phyloP scores from a whole-genome alignment of 1,140 invertebrate genomes.

The Venturia canescens region DNA sequence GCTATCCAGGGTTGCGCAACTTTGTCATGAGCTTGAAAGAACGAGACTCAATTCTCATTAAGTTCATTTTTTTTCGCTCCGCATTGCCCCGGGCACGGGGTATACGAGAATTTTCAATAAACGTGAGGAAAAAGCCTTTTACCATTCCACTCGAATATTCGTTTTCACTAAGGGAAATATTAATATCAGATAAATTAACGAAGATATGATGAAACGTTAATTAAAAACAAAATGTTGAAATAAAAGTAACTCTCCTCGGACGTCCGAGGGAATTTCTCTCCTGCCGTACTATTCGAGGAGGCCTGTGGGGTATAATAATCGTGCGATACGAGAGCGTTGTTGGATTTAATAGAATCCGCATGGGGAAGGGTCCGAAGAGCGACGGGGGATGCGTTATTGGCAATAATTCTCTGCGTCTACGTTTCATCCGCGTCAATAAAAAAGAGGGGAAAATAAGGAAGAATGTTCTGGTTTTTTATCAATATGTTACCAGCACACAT shows the following conservation, averaged over 20 bases:
- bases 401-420: slow-evolving; percentile 32
- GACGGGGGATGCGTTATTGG: slow-evolving; percentile 22
- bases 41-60: no score
- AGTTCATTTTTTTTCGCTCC: no score
- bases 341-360: slow-evolving; percentile 10
- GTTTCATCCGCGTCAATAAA: slow-evolving; percentile 38
- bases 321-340: neutral
- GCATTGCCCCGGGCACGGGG: no score
- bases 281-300: neutral
- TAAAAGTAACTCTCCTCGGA: neutral
- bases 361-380: neutral
- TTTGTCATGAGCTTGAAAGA: no score
- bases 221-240: no score
- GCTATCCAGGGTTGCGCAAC: no score
- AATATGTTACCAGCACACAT: neutral
- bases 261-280: neutral
- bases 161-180: no score
- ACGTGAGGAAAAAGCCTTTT: no score
- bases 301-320: neutral
- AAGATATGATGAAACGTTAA: no score
- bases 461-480: neutral
- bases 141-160: no score
- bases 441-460: slow-evolving; percentile 19
- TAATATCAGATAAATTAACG: no score
- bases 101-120: no score